Percentiles rank a stretch among this genome's conserved stretches.
Evolutionary conservation across 2,888 invertebrate species (phyloP).

Genomic region (Napeogenes inachia): DNA sequence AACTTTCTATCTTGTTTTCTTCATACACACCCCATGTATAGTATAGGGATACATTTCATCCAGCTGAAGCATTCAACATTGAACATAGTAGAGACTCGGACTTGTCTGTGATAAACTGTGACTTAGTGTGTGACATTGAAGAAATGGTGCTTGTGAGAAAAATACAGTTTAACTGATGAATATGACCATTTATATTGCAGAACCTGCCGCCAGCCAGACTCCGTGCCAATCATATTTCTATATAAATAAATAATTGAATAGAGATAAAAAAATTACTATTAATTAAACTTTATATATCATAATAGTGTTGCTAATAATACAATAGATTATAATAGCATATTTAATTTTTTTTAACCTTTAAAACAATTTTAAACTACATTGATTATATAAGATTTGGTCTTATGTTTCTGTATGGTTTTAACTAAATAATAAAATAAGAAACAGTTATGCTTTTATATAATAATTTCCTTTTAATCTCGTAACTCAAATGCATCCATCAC

Average conservation of each 20-base stretch:
- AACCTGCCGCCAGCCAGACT: constrained; percentile 52
- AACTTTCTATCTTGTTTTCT: not conserved
- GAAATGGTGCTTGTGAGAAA: constrained; percentile 45
- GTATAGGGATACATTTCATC: constrained; percentile 15
- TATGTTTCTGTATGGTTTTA: too few relatives aligned
- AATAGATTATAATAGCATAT: too few relatives aligned
- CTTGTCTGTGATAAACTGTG: constrained; percentile 47
- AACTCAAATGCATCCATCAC: too few relatives aligned
- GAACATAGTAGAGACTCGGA: constrained; percentile 29
- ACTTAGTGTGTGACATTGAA: constrained; percentile 41
- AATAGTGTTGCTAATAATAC: too few relatives aligned
- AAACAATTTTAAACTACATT: too few relatives aligned
- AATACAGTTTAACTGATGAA: constrained; percentile 50
- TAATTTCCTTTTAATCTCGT: too few relatives aligned
- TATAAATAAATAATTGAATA: not conserved
- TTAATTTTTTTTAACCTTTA: too few relatives aligned
- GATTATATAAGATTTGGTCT: too few relatives aligned
- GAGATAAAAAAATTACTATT: too few relatives aligned
- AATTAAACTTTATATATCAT: too few relatives aligned
- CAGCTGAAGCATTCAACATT: constrained; percentile 23
- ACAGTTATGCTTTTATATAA: too few relatives aligned
- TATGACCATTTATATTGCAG: constrained; percentile 72
- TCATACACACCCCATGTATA: constrained; percentile 7
- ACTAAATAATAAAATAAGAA: too few relatives aligned
- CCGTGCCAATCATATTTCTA: constrained; percentile 51